These are phyloP conservation scores for Myotis brandtii DNA, from an alignment of 2,113 vertebrate genomes.

Conservation along the genomic window DNA sequence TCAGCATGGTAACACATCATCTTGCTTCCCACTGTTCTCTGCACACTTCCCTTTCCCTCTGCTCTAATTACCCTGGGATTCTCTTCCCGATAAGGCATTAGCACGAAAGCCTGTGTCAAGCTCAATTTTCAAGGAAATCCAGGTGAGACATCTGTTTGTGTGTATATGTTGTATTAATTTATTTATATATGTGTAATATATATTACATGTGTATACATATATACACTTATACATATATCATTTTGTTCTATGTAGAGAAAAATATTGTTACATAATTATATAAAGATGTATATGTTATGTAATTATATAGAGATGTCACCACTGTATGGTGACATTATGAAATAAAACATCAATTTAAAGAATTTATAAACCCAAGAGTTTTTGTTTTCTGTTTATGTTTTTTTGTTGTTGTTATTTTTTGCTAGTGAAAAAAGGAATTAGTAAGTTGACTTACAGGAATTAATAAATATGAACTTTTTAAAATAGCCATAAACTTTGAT, in stretches of 20 bases:
- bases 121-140: not conserved
- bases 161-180: not conserved
- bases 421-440: not conserved
- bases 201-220: no score
- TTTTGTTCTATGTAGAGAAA: not conserved
- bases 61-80: not conserved
- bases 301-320: not conserved
- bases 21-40: not conserved
- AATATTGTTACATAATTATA: not conserved
- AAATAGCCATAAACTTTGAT: conserved; percentile 23
- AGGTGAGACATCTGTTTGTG: not conserved
- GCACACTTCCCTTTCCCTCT: not conserved
- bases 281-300: not conserved
- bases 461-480: conserved; percentile 18
- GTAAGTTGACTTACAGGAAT: not conserved
- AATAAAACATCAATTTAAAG: not conserved
- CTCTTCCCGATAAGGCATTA: not conserved
- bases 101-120: not conserved
- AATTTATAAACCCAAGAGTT: not conserved
- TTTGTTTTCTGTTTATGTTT: not conserved
- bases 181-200: not conserved
- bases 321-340: not conserved
- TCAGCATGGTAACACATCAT: not conserved
- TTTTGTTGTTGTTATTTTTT: not conserved
- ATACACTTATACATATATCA: not conserved